phyloP scores from a whole-genome alignment of 2,888 invertebrate genomes.

The Pilophorus perplexus region DNA sequence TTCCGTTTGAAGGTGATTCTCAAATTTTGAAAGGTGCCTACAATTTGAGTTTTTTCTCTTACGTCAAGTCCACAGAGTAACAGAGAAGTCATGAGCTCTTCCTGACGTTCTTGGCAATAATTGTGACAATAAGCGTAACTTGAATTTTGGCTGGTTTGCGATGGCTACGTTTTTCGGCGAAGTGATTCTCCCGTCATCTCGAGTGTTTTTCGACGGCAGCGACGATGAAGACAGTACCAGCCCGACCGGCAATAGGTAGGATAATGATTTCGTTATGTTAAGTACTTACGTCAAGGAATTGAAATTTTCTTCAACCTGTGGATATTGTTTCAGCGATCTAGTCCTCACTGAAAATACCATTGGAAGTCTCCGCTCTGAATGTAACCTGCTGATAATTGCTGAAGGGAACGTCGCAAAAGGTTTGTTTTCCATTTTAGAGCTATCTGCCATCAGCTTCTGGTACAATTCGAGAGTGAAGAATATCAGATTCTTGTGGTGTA shows the following conservation, averaged over 20 bases:
- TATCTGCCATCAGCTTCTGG: neutral
- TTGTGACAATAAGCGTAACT: too few relatives aligned
- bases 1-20: too few relatives aligned
- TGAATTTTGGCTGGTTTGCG: neutral
- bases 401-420: slow-evolving; percentile 43
- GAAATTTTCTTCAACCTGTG: neutral
- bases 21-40: too few relatives aligned
- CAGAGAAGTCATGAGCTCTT: too few relatives aligned
- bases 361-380: slow-evolving; percentile 1
- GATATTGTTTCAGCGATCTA: too few relatives aligned
- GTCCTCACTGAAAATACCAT: too few relatives aligned
- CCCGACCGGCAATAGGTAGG: neutral
- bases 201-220: slow-evolving; percentile 46
- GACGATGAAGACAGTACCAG: slow-evolving; percentile 43
- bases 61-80: too few relatives aligned
- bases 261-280: neutral
- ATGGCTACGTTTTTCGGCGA: slow-evolving; percentile 47
- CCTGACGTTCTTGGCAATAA: too few relatives aligned
- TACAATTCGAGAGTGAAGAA: neutral
- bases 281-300: neutral
- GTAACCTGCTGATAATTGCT: slow-evolving; percentile 35
- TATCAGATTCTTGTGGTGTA: neutral
- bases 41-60: too few relatives aligned
- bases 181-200: slow-evolving; percentile 44
- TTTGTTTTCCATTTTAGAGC: too few relatives aligned